Evolutionary conservation across 1,140 invertebrate genomes (phyloP).

Genomic region (Diorhabda sublineata): DNA sequence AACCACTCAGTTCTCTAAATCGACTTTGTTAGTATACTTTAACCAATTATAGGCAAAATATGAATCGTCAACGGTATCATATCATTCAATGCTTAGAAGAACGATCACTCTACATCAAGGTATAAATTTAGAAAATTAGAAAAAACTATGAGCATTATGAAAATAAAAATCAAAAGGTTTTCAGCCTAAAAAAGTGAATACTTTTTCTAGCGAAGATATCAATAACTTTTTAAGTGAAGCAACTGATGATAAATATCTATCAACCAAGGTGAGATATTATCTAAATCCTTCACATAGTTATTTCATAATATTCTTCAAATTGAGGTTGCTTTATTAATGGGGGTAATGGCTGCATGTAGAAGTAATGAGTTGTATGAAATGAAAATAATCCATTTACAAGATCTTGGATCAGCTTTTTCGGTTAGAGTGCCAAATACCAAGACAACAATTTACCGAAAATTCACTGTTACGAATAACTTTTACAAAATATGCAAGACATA

Average conservation of each 20-base stretch:
- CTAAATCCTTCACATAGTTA: conserved; percentile 16
- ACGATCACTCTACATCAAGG: background rate
- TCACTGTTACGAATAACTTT: too few relatives aligned
- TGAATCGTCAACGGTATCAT: background rate
- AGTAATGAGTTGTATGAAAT: conserved; percentile 17
- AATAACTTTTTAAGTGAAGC: background rate
- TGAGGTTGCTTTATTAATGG: background rate
- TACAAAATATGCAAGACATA: too few relatives aligned
- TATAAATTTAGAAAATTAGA: conserved; percentile 22
- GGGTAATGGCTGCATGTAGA: background rate
- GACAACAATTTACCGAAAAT: conserved; percentile 15
- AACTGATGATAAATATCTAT: conserved; percentile 19
- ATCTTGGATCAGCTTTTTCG: conserved; percentile 11
- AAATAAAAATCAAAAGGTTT: conserved; percentile 18
- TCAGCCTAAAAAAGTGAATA: conserved; percentile 7
- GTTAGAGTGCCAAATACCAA: conserved; percentile 17
- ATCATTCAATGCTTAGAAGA: background rate
- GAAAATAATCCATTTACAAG: conserved; percentile 17
- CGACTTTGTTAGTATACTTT: background rate
- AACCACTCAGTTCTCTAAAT: background rate
- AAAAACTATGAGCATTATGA: conserved; percentile 4
- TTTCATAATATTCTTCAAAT: conserved; percentile 11
- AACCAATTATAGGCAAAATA: background rate
- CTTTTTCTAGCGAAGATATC: conserved; percentile 23
- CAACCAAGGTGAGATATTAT: conserved; percentile 24